Base-by-base conservation (phyloP, 1,140 invertebrate species). In the Anastrepha ludens region DNA sequence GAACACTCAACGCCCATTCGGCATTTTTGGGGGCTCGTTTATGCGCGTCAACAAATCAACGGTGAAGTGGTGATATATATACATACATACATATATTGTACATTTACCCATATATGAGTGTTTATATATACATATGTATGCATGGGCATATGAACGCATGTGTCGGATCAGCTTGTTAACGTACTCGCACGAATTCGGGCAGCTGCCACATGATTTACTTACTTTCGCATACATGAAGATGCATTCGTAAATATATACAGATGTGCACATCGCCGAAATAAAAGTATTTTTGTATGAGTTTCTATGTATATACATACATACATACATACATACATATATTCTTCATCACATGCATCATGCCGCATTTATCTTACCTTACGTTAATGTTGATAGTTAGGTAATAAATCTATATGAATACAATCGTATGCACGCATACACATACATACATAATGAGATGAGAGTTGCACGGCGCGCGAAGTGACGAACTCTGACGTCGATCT, bases 21-120 rank as follows among this genome's bases (percentile, higher is more conserved):
- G 47, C 50, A 81, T 20, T 59, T 81, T 65, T 74, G 89, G 90
- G 88, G 90, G 90, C 90, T 89, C 90, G 90, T 90, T 89, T 81
- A 8, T 55, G 17, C 74, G n/a, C 74, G 74, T 81, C 47, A 81
- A 39, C 74, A 29, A n/a, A 55, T 20, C 47, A 58, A 8, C 7
- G 74, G 15, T 47, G 15, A 74, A 74, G 67, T 74, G 67, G 6
- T 70, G 67, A 39, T 44, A 41, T 47, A 41, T 20, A 20, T 65
- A 65, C 20, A 29, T 6, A 65, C 29, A 47, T 47, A 74, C 47
- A 81, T 81, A 55, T 2, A 55, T 55, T 55, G 50, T 55, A 55
- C 3, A 11, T 55, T 29, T 29, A 1, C 29, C 29, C 29, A 29
- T 55, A 55, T 55, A 55, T 55, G 11, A 55, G 2, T 29, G 50